Conservation (phyloP, 2,797 vertebrate genomes). For the Acanthurus tractus region DNA sequence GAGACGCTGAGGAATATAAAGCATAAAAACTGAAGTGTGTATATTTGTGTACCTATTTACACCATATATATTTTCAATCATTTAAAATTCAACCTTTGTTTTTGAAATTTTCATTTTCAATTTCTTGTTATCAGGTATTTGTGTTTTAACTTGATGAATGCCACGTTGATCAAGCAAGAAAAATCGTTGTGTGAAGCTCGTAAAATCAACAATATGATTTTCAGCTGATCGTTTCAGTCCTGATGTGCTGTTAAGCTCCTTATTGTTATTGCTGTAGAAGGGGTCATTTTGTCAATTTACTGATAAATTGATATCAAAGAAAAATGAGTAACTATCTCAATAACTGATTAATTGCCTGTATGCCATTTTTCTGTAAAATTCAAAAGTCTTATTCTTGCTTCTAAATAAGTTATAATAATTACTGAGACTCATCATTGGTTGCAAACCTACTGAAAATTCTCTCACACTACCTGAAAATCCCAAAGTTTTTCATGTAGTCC, state of each 20-base stretch:
- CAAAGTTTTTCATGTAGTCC: neutral
- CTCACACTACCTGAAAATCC: neutral
- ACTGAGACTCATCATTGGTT: neutral
- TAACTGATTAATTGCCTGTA: neutral
- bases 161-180: neutral
- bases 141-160: no score
- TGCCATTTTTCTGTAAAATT: neutral
- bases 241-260: neutral
- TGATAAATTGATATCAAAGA: neutral
- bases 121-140: no score
- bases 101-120: neutral
- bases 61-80: neutral
- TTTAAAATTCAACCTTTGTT: constrained; percentile 6
- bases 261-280: no score
- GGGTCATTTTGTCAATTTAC: neutral
- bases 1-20: constrained; percentile 2
- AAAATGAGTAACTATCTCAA: neutral
- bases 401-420: neutral
- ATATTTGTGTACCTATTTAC: neutral
- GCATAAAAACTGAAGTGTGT: neutral
- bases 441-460: neutral
- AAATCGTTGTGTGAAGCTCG: neutral
- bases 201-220: neutral
- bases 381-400: neutral
- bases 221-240: neutral